Evolutionary conservation across 2,888 invertebrate genomes (phyloP).

Genomic region (Heliconius ethilla): DNA sequence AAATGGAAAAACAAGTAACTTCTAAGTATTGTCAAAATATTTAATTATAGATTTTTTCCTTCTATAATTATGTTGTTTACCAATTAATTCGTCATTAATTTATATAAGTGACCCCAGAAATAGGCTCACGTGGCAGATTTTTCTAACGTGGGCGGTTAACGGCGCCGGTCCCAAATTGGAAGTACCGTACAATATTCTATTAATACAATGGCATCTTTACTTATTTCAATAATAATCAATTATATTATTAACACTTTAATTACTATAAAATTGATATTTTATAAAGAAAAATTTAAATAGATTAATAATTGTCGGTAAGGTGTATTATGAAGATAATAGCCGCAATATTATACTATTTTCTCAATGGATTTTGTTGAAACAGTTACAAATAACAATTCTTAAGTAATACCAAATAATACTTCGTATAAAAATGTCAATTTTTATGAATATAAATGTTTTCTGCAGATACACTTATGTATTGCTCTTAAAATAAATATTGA

Average conservation of each 20-base stretch:
- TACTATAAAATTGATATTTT: neutral
- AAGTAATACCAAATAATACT: no score
- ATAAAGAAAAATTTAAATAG: neutral
- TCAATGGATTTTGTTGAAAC: no score
- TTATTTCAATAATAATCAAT: slow-evolving; percentile 5
- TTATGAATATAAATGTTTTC: no score
- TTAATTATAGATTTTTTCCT: neutral
- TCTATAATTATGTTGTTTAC: slow-evolving; percentile 32
- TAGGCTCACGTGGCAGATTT: slow-evolving; percentile 50
- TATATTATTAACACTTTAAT: neutral
- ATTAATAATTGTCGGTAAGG: neutral
- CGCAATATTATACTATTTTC: neutral
- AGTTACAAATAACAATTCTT: no score
- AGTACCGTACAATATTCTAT: slow-evolving; percentile 57
- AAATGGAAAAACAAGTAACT: neutral
- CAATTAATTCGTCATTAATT: slow-evolving; percentile 37
- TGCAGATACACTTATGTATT: neutral
- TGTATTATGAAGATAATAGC: neutral
- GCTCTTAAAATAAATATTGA: neutral
- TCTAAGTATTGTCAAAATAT: neutral
- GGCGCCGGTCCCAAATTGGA: slow-evolving; percentile 53
- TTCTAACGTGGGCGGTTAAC: slow-evolving; percentile 68
- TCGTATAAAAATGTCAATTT: no score
- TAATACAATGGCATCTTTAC: slow-evolving; percentile 44
- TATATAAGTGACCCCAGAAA: slow-evolving; percentile 52